Evolutionary conservation across 1,140 invertebrate genomes (phyloP).

Genomic region (Zaprionus lachaisei): DNA sequence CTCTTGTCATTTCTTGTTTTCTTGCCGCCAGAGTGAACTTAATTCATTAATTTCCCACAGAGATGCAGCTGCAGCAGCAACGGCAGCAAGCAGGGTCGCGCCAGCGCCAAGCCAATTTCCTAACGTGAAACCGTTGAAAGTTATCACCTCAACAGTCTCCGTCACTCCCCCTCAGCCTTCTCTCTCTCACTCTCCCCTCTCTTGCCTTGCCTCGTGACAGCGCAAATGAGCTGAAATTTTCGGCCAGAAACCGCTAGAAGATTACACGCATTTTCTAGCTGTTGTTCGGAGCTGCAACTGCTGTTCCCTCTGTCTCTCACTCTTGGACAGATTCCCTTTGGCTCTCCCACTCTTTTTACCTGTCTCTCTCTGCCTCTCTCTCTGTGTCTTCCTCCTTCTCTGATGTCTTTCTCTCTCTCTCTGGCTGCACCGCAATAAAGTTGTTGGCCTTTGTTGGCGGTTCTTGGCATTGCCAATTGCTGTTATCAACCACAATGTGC

Average conservation of each 20-base stretch:
- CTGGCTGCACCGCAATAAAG: slow-evolving; percentile 27
- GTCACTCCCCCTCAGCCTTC: not conserved
- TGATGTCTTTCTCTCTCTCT: not conserved
- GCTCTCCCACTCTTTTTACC: not conserved
- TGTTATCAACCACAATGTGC: slow-evolving; percentile 35
- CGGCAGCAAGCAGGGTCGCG: slow-evolving; percentile 8
- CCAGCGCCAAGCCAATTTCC: slow-evolving; percentile 64
- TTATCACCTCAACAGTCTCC: slow-evolving; percentile 66
- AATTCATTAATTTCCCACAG: slow-evolving; percentile 83
- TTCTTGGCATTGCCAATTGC: slow-evolving; percentile 44
- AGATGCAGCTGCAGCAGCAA: slow-evolving; percentile 30
- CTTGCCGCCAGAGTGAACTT: slow-evolving; percentile 56
- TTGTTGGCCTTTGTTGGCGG: slow-evolving; percentile 36
- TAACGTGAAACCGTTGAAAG: slow-evolving; percentile 81
- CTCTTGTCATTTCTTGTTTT: slow-evolving; percentile 41
- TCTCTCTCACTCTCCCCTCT: not conserved
- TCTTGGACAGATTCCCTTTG: not conserved
- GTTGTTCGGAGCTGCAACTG: slow-evolving; percentile 4
- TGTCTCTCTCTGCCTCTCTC: not conserved
- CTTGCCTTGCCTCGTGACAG: slow-evolving; percentile 19
- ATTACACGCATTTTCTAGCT: slow-evolving; percentile 42
- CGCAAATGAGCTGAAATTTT: slow-evolving; percentile 49
- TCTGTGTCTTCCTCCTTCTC: not conserved
- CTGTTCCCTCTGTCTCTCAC: not conserved
- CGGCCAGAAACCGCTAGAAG: slow-evolving; percentile 51